Base-by-base conservation (phyloP, 2,888 invertebrate species). In the Tiphia femorata region DNA sequence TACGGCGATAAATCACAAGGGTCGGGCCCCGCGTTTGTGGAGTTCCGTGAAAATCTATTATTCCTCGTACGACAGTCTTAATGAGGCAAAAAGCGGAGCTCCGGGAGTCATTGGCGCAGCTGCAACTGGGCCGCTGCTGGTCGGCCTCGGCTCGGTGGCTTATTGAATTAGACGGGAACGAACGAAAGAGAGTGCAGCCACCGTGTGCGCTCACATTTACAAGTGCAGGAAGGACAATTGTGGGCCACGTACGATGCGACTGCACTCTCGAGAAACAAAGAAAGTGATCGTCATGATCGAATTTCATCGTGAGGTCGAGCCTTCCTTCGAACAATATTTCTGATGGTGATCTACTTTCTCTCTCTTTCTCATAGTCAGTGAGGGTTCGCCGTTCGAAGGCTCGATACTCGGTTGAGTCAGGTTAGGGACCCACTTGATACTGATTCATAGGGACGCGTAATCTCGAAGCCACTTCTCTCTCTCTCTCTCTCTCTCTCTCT, bases 21-120 rank as follows among this genome's bases (percentile, higher is more conserved):
- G 62, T 49, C 57, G 46, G 56, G 60, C 55, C 56, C 56, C 56
- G 59, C 61, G 57, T 63, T 60, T 30, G 58, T 55, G 38, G 50
- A 62, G 60, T 76, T 76, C 76, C 66, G 62, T 73, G 72, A 72
- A 76, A 75, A 75, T 76, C 75, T 72, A 76, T 75, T 71, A 73
- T 74, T 76, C 64, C 65, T 72, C 67, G 69, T 64, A 63, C 59
- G 62, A 61, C 62, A 58, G 55, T 56, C 61, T 70, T 71, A 67
- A 69, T 69, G 68, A 72, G 68, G 66, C 67, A 70, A 72, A 68
- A 73, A 72, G 37, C 52, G 60, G 54, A 16, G 5, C 6, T 19
- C 41, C 37, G 46, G 47, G 58, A 63, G 55, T 70, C 64, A 67
- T 71, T 58, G 64, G 56, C 58, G 64, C 70, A 72, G 72, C 72